A percentile compares a stretch with the other conserved stretches of the same genome.
Evolutionary conservation across 1,140 invertebrate species (phyloP).

Genomic region (Nephila pilipes): DNA sequence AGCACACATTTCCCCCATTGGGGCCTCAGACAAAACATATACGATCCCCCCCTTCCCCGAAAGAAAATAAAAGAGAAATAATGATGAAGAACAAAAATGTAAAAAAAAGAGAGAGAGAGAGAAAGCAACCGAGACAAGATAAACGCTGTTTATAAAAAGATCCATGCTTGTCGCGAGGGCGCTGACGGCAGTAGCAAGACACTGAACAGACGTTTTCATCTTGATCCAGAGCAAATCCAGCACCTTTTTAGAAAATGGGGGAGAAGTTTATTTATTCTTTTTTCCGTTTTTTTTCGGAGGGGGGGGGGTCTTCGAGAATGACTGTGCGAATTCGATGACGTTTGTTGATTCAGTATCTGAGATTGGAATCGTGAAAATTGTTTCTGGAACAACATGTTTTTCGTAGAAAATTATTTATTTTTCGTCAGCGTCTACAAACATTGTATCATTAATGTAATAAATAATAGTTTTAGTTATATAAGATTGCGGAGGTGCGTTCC

Average conservation of each 20-base stretch:
- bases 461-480: no score
- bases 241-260: constrained; percentile 2
- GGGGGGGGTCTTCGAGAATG: background rate
- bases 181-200: constrained; percentile 42
- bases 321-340: background rate
- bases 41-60: background rate
- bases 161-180: constrained; percentile 6
- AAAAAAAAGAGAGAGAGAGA: background rate
- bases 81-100: background rate
- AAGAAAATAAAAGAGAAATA: background rate
- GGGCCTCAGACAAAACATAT: constrained; percentile 23
- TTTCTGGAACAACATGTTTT: no score
- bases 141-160: constrained; percentile 69
- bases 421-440: no score
- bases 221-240: constrained; percentile 15
- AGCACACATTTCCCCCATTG: background rate
- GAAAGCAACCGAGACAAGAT: constrained; percentile 4
- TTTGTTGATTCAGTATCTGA: background rate
- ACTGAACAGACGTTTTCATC: constrained; percentile 35
- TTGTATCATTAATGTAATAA: no score
- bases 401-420: no score
- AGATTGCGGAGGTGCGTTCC: no score
- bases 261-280: constrained; percentile 7
- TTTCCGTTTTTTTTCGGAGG: background rate
- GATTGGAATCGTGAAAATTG: background rate